Evolutionary conservation across 2,113 vertebrate genomes (phyloP).

Genomic region (Zosterops lateralis): DNA sequence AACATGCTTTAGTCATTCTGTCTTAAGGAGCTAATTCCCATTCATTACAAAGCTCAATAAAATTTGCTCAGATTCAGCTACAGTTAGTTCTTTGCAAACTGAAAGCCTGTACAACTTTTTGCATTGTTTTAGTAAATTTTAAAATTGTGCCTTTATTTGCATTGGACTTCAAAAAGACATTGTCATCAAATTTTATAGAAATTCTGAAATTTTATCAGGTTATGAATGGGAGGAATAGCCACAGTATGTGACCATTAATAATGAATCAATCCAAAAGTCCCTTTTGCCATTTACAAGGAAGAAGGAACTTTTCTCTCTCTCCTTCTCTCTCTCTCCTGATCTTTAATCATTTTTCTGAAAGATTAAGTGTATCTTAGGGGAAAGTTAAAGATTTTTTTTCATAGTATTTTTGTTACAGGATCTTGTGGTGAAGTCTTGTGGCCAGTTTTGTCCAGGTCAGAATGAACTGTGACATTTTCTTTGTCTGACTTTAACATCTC

Average conservation of each 20-base stretch:
- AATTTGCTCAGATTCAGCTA: neutral
- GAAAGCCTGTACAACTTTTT: neutral
- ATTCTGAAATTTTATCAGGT: neutral
- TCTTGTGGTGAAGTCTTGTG: neutral
- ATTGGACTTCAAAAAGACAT: neutral
- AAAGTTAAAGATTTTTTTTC: neutral
- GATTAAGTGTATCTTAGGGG: neutral
- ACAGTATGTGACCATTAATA: fast-evolving
- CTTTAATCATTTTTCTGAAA: neutral
- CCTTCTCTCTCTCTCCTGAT: neutral
- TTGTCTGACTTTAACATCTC: neutral
- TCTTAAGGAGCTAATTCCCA: neutral
- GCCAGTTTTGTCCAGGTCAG: neutral
- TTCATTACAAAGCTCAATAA: neutral
- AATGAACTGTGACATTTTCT: neutral
- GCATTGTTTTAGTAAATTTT: neutral
- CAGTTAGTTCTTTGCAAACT: neutral
- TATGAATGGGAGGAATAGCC: neutral
- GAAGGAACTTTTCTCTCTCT: neutral
- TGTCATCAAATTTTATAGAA: neutral
- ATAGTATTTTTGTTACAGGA: neutral
- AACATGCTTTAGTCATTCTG: neutral
- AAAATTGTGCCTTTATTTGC: neutral
- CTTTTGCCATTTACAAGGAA: neutral
- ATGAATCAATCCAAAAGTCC: neutral